These are phyloP conservation scores for Zaprionus lineosus DNA, from an alignment of 2,888 invertebrate species.

Conservation along the genomic window DNA sequence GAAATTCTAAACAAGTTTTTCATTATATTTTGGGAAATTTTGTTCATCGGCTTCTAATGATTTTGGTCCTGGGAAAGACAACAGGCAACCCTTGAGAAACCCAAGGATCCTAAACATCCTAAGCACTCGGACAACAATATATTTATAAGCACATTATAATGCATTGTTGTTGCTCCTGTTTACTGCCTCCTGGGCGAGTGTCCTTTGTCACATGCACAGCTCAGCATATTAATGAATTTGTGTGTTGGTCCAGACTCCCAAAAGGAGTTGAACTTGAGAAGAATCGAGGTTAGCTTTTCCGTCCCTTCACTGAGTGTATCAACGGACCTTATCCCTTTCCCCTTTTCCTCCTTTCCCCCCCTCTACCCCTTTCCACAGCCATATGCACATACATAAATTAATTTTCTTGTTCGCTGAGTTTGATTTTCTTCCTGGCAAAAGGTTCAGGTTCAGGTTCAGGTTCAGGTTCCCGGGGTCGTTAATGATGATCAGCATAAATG, in stretches of 20 bases:
- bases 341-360: neutral
- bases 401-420: conserved; percentile 75
- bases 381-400: conserved; percentile 72
- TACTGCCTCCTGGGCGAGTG: conserved; percentile 30
- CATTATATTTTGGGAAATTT: conserved; percentile 23
- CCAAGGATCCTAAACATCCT: conserved; percentile 46
- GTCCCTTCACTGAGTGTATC: too few relatives aligned
- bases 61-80: conserved; percentile 54
- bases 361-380: conserved; percentile 43
- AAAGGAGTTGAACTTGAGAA: conserved; percentile 24
- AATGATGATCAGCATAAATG: conserved; percentile 73
- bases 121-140: conserved; percentile 39
- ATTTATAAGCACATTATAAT: conserved; percentile 76
- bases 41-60: conserved; percentile 29
- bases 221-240: conserved; percentile 75
- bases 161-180: conserved; percentile 56
- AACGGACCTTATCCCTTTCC: neutral
- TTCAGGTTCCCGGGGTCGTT: too few relatives aligned
- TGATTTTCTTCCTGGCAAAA: conserved; percentile 48
- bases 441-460: conserved; percentile 25
- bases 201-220: conserved; percentile 75
- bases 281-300: conserved; percentile 46
- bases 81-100: conserved; percentile 55
- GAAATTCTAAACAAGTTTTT: conserved; percentile 66
- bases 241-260: conserved; percentile 36